Base-by-base conservation (phyloP, 2,888 invertebrate genomes). In the Meteorus colon region DNA sequence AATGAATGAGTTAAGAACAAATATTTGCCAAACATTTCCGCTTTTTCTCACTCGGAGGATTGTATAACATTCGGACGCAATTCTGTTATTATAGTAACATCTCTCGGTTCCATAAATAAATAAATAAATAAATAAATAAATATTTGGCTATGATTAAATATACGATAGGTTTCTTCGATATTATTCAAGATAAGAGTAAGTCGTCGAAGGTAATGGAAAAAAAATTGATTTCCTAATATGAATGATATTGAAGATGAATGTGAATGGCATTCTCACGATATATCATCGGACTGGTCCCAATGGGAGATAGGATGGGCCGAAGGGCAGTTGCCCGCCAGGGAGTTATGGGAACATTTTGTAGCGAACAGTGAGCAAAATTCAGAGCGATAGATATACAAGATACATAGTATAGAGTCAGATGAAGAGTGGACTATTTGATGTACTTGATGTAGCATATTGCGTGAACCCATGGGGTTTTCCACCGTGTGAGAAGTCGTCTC, bases 251-350 rank as follows among this genome's bases (percentile, higher is more conserved):
- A 75, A 74, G 29, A 67, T 41, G 55, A 65, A 19, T n/a, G 71
- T 63, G 73, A 76, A 74, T 74, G 75, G 76, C 78, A 86, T 89
- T 89, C 88, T 88, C 89, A 89, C 88, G 87, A 88, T 88, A 89
- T 86, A 85, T 86, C 84, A 85, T 79, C 75, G 81, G 55, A 70
- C 77, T 27, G 68, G 80, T 87, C 87, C 86, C 88, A 62, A 6
- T 19, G 77, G 79, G 86, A 83, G 85, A 84, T 79, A 72, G 82
- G 84, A 83, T 73, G 73, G 70, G 73, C 76, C 67, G 45, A 76
- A 62, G 72, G 73, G 77, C 73, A 73, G 72, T 78, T 76, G 78
- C 81, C 78, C 88, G 81, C 85, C 65, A 75, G 88, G 87, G 88
- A 88, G 78, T 87, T 85, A 84, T 89, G 89, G 88, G 89, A 89